Evolutionary conservation across 2,797 vertebrate species (phyloP).

Genomic region (Diceros bicornis): DNA sequence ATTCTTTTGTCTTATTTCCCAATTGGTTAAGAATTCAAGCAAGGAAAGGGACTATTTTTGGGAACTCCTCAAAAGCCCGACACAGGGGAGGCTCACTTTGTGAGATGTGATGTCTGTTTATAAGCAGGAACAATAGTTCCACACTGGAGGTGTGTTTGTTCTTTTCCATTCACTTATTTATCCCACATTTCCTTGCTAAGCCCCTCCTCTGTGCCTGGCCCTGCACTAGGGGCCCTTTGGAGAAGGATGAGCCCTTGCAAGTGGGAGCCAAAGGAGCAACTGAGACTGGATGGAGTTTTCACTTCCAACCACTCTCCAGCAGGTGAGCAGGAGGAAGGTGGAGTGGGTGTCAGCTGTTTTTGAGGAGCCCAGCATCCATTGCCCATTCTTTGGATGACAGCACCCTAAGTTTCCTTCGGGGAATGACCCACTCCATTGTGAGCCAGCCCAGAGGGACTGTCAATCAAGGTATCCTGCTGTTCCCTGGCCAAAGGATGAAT

Average conservation of each 20-base stretch:
- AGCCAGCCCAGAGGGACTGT: background rate
- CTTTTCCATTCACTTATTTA: background rate
- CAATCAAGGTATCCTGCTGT: background rate
- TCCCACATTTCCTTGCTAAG: background rate
- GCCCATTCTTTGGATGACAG: background rate
- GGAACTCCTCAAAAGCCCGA: background rate
- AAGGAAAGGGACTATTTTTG: background rate
- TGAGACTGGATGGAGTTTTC: background rate
- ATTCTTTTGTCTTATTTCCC: background rate
- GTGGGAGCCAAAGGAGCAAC: background rate
- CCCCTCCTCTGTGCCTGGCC: background rate
- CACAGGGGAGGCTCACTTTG: background rate
- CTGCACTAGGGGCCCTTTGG: background rate
- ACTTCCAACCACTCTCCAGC: background rate
- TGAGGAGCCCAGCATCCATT: background rate
- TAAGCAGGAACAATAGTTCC: background rate
- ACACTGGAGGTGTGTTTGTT: background rate
- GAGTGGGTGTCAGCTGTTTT: background rate
- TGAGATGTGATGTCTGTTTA: background rate
- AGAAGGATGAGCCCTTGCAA: background rate
- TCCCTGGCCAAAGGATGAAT: background rate
- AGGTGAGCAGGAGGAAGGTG: background rate
- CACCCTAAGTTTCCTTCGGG: background rate
- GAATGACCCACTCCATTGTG: background rate
- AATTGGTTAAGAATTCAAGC: background rate